These are phyloP conservation scores for Proteles cristata DNA, from an alignment of 2,113 vertebrate species.

Conservation along the genomic window DNA sequence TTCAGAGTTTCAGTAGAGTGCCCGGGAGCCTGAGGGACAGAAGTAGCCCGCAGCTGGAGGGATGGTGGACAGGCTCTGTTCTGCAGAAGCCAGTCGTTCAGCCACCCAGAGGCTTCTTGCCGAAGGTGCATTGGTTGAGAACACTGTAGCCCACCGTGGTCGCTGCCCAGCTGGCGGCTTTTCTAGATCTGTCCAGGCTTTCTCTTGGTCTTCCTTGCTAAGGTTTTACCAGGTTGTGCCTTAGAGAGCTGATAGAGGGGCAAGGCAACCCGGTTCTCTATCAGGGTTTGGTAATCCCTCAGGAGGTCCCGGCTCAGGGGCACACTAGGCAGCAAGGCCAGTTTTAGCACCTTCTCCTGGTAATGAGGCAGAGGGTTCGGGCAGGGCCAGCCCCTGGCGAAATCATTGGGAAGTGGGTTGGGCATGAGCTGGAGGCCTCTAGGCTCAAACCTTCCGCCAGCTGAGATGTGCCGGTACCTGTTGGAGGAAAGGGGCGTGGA, in stretches of 20 bases:
- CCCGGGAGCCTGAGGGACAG: conserved; percentile 4
- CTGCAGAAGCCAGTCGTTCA: neutral
- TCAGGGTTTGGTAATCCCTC: conserved; percentile 61
- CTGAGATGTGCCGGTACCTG: conserved; percentile 44
- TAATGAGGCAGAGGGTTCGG: conserved; percentile 65
- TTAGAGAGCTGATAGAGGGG: conserved; percentile 22
- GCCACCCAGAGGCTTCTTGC: neutral
- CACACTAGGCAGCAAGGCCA: conserved; percentile 46
- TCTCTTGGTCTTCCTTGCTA: neutral
- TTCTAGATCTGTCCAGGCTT: neutral
- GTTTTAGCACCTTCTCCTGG: conserved; percentile 37
- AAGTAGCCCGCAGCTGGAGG: neutral
- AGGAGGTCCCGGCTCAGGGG: conserved; percentile 61
- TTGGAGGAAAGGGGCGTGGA: neutral
- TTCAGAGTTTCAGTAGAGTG: neutral
- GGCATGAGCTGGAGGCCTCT: conserved; percentile 10
- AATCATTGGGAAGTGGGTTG: conserved; percentile 3
- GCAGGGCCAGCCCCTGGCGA: conserved; percentile 56
- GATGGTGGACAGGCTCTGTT: neutral
- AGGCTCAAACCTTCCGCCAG: conserved; percentile 41
- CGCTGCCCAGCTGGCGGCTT: neutral
- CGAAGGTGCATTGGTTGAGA: neutral
- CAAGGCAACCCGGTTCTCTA: neutral
- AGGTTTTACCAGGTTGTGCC: neutral
- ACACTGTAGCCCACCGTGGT: neutral